Conservation (phyloP, 2,888 invertebrate genomes). For the Platerodrilus igneus region DNA sequence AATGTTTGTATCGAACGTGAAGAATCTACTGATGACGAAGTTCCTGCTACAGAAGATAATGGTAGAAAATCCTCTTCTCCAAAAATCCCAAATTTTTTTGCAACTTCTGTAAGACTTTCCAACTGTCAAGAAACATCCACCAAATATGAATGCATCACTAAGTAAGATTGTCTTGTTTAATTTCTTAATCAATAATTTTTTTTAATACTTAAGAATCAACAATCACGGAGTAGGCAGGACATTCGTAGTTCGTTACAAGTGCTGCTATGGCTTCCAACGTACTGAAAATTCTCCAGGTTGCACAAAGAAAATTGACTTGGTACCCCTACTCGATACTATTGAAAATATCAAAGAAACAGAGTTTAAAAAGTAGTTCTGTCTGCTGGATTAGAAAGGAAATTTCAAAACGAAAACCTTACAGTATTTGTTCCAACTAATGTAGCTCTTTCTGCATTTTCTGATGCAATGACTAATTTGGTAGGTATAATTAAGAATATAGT, state of each 20-base stretch:
- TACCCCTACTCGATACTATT: slow-evolving; percentile 54
- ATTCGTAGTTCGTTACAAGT: slow-evolving; percentile 59
- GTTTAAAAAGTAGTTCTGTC: slow-evolving; percentile 55
- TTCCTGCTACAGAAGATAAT: slow-evolving; percentile 40
- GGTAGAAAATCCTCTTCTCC: slow-evolving; percentile 31
- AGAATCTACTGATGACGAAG: slow-evolving; percentile 49
- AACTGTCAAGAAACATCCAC: slow-evolving; percentile 49
- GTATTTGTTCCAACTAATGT: slow-evolving; percentile 60
- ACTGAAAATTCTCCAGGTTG: slow-evolving; percentile 38
- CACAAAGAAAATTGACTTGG: slow-evolving; percentile 52
- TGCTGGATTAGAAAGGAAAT: slow-evolving; percentile 50
- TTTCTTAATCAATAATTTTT: too few relatives aligned
- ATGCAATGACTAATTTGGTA: slow-evolving; percentile 53
- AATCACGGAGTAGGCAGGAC: slow-evolving; percentile 59
- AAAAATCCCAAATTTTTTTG: slow-evolving; percentile 41
- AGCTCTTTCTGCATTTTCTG: slow-evolving; percentile 55
- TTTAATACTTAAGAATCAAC: slow-evolving; percentile 47
- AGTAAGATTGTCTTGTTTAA: slow-evolving; percentile 41
- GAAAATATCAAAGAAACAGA: slow-evolving; percentile 55
- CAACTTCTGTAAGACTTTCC: slow-evolving; percentile 49
- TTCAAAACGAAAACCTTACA: slow-evolving; percentile 55
- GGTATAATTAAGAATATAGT: too few relatives aligned
- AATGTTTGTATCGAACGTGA: slow-evolving; percentile 62
- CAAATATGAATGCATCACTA: slow-evolving; percentile 54
- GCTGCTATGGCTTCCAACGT: slow-evolving; percentile 63